Percentiles rank a stretch among this genome's conserved stretches.
These are phyloP conservation scores for Varanus komodoensis DNA, from an alignment of 2,113 vertebrate genomes.

Conservation along the genomic window DNA sequence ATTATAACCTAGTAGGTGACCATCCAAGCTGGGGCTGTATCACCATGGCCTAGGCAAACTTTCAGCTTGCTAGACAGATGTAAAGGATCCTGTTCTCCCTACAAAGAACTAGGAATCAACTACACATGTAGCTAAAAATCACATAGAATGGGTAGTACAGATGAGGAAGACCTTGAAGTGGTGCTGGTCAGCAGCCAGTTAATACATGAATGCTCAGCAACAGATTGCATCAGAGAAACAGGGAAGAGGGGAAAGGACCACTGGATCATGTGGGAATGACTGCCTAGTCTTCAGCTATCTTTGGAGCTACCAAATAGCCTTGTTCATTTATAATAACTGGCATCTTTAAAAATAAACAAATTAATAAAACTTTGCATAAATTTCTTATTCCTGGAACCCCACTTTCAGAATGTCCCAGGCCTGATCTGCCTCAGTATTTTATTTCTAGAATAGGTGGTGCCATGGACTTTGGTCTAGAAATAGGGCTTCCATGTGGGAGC, in stretches of 20 bases:
- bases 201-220: background rate
- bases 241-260: background rate
- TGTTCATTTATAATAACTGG: too few relatives aligned
- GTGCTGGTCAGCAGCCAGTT: background rate
- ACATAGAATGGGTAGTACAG: conserved; percentile 31
- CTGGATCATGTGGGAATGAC: background rate
- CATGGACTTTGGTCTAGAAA: background rate
- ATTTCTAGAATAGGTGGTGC: background rate
- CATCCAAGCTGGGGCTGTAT: background rate
- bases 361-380: background rate
- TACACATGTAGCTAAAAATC: too few relatives aligned
- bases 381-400: background rate
- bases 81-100: background rate
- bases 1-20: conserved; percentile 6
- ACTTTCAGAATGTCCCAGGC: background rate
- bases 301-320: background rate
- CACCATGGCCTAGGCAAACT: background rate
- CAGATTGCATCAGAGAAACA: background rate
- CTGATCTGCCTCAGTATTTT: background rate
- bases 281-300: background rate
- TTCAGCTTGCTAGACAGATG: background rate
- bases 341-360: background rate
- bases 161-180: conserved; percentile 31
- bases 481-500: background rate
- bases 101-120: background rate